Conservation (phyloP, 2,113 vertebrate genomes). For the Empidonax traillii region DNA sequence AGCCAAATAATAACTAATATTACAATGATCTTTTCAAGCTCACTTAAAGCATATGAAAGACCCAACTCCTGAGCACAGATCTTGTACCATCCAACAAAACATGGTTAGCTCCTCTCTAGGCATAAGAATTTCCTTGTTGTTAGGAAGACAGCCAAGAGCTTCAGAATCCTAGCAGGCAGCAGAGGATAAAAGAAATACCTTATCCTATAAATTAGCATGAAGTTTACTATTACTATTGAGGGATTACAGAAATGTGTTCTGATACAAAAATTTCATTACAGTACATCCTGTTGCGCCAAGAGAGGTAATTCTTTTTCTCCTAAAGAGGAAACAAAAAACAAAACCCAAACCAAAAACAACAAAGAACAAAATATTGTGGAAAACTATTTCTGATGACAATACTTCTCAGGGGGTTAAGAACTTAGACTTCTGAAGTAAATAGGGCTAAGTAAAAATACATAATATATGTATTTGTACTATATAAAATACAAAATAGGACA, state of each 20-base stretch:
- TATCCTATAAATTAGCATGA: background rate
- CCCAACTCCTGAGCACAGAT: background rate
- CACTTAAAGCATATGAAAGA: background rate
- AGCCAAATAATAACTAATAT: background rate
- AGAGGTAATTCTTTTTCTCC: background rate
- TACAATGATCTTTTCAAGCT: background rate
- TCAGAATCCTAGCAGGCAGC: background rate
- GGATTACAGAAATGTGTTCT: background rate
- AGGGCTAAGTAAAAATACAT: background rate
- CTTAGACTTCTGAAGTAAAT: background rate
- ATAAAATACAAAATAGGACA: background rate
- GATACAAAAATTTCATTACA: background rate
- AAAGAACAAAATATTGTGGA: background rate
- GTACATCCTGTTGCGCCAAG: background rate
- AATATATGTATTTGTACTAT: background rate
- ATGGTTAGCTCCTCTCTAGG: background rate
- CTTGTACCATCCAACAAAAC: background rate
- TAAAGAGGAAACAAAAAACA: background rate
- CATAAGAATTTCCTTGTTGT: background rate
- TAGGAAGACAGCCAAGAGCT: background rate
- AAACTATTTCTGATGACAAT: background rate
- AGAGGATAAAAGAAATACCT: background rate
- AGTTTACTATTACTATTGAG: background rate
- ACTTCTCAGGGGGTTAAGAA: background rate
- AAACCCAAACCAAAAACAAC: background rate